Evolutionary conservation across 2,797 vertebrate genomes (phyloP).

Genomic region (Coluber constrictor): DNA sequence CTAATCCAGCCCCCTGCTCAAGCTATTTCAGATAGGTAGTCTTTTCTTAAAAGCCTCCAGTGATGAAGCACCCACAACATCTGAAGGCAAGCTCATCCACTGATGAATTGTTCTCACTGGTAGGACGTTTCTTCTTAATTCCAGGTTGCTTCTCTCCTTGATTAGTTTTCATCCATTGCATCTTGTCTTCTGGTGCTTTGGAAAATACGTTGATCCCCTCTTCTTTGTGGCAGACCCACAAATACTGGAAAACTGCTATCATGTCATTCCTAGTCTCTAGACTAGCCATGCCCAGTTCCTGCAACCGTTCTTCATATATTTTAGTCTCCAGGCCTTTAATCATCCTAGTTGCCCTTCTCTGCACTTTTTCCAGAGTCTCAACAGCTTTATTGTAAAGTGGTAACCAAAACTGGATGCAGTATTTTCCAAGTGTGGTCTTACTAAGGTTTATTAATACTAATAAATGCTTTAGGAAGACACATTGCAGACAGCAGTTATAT

Average conservation of each 20-base stretch:
- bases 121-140: background rate
- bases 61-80: background rate
- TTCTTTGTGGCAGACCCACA: background rate
- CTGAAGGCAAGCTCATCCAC: background rate
- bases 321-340: background rate
- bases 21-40: too few relatives aligned
- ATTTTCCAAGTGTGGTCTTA: background rate
- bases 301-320: background rate
- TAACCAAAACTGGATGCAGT: background rate
- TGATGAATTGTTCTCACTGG: background rate
- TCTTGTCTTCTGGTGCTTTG: background rate
- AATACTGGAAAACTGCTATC: background rate
- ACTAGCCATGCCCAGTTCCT: background rate
- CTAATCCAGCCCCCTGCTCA: too few relatives aligned
- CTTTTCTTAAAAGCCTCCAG: background rate
- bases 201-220: background rate
- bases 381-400: background rate
- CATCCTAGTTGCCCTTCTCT: background rate
- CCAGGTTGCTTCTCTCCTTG: background rate
- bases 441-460: background rate
- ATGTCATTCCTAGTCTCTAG: background rate
- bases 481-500: background rate
- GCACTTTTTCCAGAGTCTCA: background rate
- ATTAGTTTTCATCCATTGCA: background rate
- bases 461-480: background rate